Evolutionary conservation across 2,888 invertebrate species (phyloP).

Genomic region (Lasioglossum malachurum): DNA sequence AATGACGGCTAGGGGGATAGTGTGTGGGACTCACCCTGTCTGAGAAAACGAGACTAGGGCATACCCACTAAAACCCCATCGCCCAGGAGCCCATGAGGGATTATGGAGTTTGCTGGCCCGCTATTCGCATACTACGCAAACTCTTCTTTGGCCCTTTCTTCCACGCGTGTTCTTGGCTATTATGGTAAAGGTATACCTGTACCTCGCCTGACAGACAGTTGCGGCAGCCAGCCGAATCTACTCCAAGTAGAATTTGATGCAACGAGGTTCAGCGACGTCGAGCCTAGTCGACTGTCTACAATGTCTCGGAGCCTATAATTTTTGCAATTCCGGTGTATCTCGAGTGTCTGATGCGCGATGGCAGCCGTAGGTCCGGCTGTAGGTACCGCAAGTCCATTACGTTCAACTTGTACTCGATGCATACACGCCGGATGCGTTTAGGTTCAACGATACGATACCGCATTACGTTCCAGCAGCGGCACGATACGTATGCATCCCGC

Average conservation of each 20-base stretch:
- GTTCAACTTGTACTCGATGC: conserved; percentile 41
- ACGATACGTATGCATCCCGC: conserved; percentile 58
- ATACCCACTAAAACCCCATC: too few relatives aligned
- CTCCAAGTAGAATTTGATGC: neutral
- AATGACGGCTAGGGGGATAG: too few relatives aligned
- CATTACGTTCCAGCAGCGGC: conserved; percentile 51
- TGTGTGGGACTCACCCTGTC: too few relatives aligned
- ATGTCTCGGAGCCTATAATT: neutral
- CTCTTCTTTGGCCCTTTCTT: too few relatives aligned
- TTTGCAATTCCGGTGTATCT: neutral
- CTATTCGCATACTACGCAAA: too few relatives aligned
- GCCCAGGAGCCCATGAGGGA: too few relatives aligned
- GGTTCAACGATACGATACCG: conserved; percentile 56
- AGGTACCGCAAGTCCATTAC: conserved; percentile 30
- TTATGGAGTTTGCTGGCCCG: too few relatives aligned
- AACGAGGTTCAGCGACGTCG: neutral
- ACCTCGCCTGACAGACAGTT: too few relatives aligned
- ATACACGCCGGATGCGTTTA: conserved; percentile 50
- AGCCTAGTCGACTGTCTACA: neutral
- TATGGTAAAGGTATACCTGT: too few relatives aligned
- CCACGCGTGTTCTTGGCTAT: too few relatives aligned
- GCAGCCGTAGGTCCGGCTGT: neutral
- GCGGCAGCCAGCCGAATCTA: too few relatives aligned
- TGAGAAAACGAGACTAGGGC: too few relatives aligned
- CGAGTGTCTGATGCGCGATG: neutral